Base-by-base conservation (phyloP, 2,797 vertebrate genomes). In the Todus mexicanus region DNA sequence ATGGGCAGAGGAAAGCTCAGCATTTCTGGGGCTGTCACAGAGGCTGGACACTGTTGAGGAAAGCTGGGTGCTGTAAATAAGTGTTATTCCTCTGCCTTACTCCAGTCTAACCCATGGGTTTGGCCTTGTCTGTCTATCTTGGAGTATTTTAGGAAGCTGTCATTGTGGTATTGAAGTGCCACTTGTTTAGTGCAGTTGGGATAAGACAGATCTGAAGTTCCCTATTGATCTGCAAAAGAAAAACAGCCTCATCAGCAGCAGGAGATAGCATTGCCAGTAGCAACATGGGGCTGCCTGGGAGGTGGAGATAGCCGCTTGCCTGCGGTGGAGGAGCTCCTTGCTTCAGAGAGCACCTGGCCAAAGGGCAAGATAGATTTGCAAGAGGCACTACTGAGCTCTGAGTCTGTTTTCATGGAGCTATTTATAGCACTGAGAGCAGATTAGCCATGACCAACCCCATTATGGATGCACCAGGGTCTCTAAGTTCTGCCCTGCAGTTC, bases 221-320 rank as follows among this genome's bases (percentile, higher is more conserved):
- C 68, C 37, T 93, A 53, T 93, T 69, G 79, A 94, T 89, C 56
- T 47, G 35, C 48, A 86, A 76, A 91, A 94, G 88, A 82, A 92
- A 96, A 94, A 64, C 64, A 88, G 68, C 64, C 75, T 92, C 60
- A 53, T 5, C 48, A 60, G 9, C 73, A 76, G 51, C 4, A 1
- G 68, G 61, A n/a, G n/a, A 57, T 19, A 56, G 5, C 13, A 48
- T 2, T 20, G 4, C 37, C 4, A 1, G 47, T 31, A 88, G 70
- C 56, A 68, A 48, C 2, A 4, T 1, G 3, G 27, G 29, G n/a
- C 53, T 88, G 33, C 37, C 51, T n/a, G 47, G 42, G 31, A 91
- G 59, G 47, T 2, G 0, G n/a, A 59, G 11, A 59, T 13, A 37
- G 64, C 27, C 0, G 4, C 11, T n/a, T 50, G 47, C n/a, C 42